Conservation (phyloP, 2,113 vertebrate genomes). For the Coturnix japonica region DNA sequence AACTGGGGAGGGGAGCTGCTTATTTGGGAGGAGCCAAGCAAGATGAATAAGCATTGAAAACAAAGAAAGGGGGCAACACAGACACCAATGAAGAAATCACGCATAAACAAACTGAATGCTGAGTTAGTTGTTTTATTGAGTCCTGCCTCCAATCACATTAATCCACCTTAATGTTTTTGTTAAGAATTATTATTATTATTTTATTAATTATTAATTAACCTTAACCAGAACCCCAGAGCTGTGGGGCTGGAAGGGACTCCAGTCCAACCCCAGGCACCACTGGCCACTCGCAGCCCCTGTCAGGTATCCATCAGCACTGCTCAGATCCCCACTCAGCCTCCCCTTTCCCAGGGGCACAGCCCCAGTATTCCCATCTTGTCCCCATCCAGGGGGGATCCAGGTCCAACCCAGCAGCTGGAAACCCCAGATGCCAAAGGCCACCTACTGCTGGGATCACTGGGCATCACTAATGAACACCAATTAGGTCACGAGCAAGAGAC, state of each 20-base stretch:
- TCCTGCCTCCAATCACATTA: not conserved
- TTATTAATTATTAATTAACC: too few relatives aligned
- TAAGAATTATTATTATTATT: not conserved
- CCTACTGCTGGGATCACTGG: not conserved
- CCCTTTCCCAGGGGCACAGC: too few relatives aligned
- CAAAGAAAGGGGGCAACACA: not conserved
- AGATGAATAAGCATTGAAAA: not conserved
- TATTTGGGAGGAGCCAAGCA: not conserved
- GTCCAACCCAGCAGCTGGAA: not conserved
- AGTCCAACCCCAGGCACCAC: too few relatives aligned
- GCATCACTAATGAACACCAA: not conserved
- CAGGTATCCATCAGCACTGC: too few relatives aligned
- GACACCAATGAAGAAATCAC: not conserved
- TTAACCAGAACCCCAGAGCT: not conserved
- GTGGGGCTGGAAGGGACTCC: too few relatives aligned
- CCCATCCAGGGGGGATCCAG: too few relatives aligned
- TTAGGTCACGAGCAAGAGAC: not conserved
- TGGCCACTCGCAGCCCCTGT: too few relatives aligned
- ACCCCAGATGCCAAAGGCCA: not conserved
- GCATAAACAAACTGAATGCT: not conserved
- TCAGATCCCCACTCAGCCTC: too few relatives aligned
- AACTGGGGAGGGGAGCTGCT: accelerated
- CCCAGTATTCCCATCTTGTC: too few relatives aligned
- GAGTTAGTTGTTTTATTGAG: not conserved
- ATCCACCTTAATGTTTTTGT: not conserved